Base-by-base conservation (phyloP, 2,888 invertebrate species). In the Zhengitettix transpicula region DNA sequence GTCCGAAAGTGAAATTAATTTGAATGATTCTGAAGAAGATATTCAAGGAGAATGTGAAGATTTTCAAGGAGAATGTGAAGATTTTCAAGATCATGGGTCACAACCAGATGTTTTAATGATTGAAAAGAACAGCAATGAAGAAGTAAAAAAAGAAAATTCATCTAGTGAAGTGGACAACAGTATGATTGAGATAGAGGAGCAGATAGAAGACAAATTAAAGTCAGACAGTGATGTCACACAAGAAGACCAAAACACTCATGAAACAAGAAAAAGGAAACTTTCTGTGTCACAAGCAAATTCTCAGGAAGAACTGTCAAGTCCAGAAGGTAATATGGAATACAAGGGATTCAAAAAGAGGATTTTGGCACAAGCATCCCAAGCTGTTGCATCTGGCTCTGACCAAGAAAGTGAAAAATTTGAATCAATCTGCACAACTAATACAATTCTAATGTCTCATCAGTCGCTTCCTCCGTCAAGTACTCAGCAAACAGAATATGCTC, bases 401-500 rank as follows among this genome's bases (percentile, higher is more conserved):
- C 17, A 57, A 28, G 53, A 53, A 16, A 28, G 40, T n/a, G n/a
- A 14, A 9, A 41, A 40, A 55, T 40, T 41, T 14, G n/a, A 40
- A n/a, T n/a, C 16, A 10, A 28, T 12, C 14, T n/a, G n/a, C 8
- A 10, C 40, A n/a, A 12, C 52, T 14, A 40, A n/a, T 28, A 16
- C n/a, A 40, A 47, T 55, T 11, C 10, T 58, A 15, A 17, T 59
- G 10, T 56, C 59, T 12, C 56, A 59, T 52, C 59, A 59, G 17
- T 57, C 56, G 53, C 58, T 58, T 40, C 57, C 28, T 28, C 58
- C 62, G 17, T 55, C 58, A 16, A 59, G 58, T 53, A 56, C 62
- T 41, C 62, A 55, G 28, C 60, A 61, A 12, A 62, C 72, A 56
- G 85, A 85, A 68, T 85, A 85, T 74, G 83, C 83, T 56, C 85